phyloP scores from a whole-genome alignment of 1,140 invertebrate species.

The Samia ricini region DNA sequence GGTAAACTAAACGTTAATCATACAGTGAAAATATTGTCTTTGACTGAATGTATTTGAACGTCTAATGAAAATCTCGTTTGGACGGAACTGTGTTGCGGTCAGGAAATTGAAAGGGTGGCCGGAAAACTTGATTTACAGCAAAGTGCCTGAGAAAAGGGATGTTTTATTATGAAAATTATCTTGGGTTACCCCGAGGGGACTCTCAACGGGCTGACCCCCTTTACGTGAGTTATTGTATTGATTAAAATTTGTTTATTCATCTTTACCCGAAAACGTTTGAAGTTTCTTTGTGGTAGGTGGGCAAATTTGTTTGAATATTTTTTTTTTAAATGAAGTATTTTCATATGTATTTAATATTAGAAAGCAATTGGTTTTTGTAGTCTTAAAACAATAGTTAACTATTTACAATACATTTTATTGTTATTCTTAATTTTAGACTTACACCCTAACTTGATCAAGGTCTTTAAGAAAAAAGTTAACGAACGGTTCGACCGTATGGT shows the following conservation, averaged over 20 bases:
- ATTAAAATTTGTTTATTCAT: slow-evolving; percentile 29
- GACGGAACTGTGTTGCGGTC: slow-evolving; percentile 48
- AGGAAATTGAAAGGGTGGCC: slow-evolving; percentile 60
- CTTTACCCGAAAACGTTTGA: neutral
- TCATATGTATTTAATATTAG: neutral
- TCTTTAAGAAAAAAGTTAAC: too few species aligned
- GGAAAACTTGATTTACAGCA: slow-evolving; percentile 61
- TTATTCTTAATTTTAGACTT: too few species aligned
- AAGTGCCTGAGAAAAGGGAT: slow-evolving; percentile 58
- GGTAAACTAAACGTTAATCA: neutral
- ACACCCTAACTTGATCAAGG: too few species aligned
- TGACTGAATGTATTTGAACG: slow-evolving; percentile 33
- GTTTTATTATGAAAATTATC: slow-evolving; percentile 64
- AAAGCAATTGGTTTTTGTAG: neutral
- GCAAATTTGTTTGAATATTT: neutral
- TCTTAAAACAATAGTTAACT: neutral
- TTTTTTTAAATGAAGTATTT: too few species aligned
- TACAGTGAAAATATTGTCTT: slow-evolving; percentile 29
- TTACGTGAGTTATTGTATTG: slow-evolving; percentile 31
- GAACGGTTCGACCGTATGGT: too few species aligned
- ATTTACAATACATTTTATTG: too few species aligned
- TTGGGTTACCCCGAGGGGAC: slow-evolving; percentile 34
- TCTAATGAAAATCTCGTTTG: slow-evolving; percentile 55
- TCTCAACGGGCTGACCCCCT: slow-evolving; percentile 26
- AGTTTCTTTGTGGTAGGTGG: neutral